Conservation (phyloP, 1,140 invertebrate species). For the Drosophila biarmipes region DNA sequence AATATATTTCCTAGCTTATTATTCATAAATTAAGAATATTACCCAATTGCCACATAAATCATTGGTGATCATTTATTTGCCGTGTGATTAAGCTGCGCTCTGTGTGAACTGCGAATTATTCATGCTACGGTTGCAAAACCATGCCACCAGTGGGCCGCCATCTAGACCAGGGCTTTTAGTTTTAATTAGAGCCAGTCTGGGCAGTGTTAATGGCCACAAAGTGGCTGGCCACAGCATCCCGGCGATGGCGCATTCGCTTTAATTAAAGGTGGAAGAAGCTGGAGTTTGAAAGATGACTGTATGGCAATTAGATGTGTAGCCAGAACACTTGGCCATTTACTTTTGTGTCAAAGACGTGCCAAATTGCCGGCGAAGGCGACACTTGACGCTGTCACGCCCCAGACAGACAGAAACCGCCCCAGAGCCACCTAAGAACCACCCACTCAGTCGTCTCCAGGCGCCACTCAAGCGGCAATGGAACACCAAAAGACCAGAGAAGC, state of each 20-base stretch:
- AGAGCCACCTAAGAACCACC: constrained; percentile 9
- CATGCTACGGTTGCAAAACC: constrained; percentile 19
- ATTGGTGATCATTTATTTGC: constrained; percentile 17
- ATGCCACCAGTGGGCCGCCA: not conserved
- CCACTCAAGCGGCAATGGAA: constrained; percentile 51
- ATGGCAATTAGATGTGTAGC: constrained; percentile 64
- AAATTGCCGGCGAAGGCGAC: constrained; percentile 59
- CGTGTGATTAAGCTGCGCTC: constrained; percentile 9
- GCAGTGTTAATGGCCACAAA: constrained; percentile 51
- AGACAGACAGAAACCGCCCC: constrained; percentile 43
- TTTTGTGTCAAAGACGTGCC: constrained; percentile 64
- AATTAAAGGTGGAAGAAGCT: constrained; percentile 41
- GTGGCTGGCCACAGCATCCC: constrained; percentile 34
- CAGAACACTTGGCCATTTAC: constrained; percentile 64
- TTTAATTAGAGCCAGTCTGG: constrained; percentile 51
- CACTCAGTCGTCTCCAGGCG: constrained; percentile 36
- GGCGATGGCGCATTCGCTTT: constrained; percentile 29
- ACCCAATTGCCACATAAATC: constrained; percentile 23
- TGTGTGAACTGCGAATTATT: constrained; percentile 19
- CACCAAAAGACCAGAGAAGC: not conserved
- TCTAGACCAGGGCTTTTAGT: constrained; percentile 29
- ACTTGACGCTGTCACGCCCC: constrained; percentile 61
- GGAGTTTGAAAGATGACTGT: constrained; percentile 32
- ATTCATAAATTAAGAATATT: constrained; percentile 21
- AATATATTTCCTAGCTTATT: constrained; percentile 12